These are phyloP conservation scores for Calyptommatus sinebrachiatus DNA, from an alignment of 2,113 vertebrate genomes.

Conservation along the genomic window DNA sequence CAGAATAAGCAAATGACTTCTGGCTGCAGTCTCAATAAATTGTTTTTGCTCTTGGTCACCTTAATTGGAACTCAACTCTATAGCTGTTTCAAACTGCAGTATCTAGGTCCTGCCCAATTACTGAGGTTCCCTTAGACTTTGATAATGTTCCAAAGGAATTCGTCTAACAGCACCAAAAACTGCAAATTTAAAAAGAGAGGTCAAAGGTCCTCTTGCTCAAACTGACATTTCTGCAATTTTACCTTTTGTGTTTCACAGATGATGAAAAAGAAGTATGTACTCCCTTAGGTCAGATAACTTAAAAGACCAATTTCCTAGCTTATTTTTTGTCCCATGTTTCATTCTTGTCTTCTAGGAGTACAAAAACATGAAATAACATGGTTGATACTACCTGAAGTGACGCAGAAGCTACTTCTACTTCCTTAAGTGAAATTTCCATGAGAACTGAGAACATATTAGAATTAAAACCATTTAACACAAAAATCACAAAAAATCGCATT, in stretches of 20 bases:
- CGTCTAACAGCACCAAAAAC: neutral
- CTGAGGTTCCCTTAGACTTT: no score
- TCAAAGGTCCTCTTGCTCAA: neutral
- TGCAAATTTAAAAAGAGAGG: neutral
- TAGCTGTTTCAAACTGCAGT: no score
- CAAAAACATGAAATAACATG: neutral
- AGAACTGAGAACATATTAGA: neutral
- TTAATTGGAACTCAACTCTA: no score
- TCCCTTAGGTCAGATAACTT: neutral
- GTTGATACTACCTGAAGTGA: neutral
- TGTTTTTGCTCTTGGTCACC: no score
- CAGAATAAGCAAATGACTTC: no score
- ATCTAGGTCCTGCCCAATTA: no score
- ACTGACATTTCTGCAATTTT: neutral
- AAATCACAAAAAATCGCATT: neutral
- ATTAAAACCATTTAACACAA: neutral
- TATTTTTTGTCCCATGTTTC: neutral
- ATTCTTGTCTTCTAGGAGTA: neutral
- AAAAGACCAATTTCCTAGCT: neutral
- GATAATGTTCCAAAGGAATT: no score
- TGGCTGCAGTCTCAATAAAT: no score
- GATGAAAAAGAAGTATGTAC: neutral
- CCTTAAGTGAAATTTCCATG: neutral
- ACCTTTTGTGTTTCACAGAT: neutral
- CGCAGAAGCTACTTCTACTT: neutral